Evolutionary conservation across 2,888 invertebrate species (phyloP), one percentile per base, ranked within the genome.

Genomic region (Polydrusus cervinus): DNA sequence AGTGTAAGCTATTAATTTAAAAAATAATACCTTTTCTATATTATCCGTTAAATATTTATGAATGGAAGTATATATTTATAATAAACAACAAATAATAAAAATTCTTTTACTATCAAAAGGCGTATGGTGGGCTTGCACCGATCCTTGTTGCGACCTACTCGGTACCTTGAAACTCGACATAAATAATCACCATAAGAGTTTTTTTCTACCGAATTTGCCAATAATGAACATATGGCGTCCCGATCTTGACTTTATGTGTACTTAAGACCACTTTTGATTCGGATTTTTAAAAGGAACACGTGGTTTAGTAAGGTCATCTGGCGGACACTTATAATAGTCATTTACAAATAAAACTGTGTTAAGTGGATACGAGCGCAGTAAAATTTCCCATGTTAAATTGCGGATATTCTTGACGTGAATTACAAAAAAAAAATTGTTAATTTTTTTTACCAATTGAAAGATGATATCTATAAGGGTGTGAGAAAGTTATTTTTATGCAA

Each of bases 61-160:
- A 79, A 79, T 79, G 78, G 70, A 75, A 53, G 71, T 34, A 10
- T 10, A n/a, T 16, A 0, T 0, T 62, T 30, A 34, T 47, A 30
- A 66, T 61, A 70, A 73, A 70, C 65, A 68, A 25, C 68, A 75
- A 74, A 78, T 74, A 74, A 78, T 71, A 74, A 78, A 75, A 78
- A 77, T 76, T 67, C 78, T 76, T 79, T 77, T 69, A 78, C 78
- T 77, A 77, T 79, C 76, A 72, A 38, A 80, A 79, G 81, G 80
- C 77, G 79, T 71, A 71, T 72, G 66, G 82, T 83, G 82, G 82
- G 82, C 79, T 13, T 80, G 74, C 25, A 80, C 79, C 81, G 74
- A 80, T 78, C 81, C 80, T 82, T 79, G 77, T 69, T 80, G 61
- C 82, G 78, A 77, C 83, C 83, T 81, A 83, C 83, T 79, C 76